Evolutionary conservation across 2,888 invertebrate genomes (phyloP), one percentile per base, ranked within the genome.

Genomic region (Leptura quadrifasciata): DNA sequence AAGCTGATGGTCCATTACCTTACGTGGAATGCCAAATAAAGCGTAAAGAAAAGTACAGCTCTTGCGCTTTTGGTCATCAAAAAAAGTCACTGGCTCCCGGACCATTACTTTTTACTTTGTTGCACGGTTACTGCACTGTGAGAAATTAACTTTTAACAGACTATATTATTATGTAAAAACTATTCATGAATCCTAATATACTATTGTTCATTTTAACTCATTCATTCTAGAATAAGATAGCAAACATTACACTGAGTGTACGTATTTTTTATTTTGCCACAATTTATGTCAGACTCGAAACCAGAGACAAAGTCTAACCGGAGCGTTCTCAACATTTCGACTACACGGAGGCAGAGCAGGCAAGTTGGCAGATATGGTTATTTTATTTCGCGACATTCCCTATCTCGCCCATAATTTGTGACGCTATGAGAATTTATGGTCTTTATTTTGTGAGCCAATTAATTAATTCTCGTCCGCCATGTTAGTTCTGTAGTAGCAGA

Each of bases 361-460:
- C 76, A 54, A 70, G 76, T 76, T 85, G 85, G 80, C 87, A 88
- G 89, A 89, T 89, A 89, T 89, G 88, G 88, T 89, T 89, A 88
- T 89, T 89, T 89, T 88, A 88, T 89, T 88, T 89, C 88, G 86
- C 87, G 89, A 89, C 88, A 87, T 88, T 88, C 88, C 88, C 88
- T 88, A 89, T 89, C 89, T 88, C 87, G 88, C 83, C 88, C 88
- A 89, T 89, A 89, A 89, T 89, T 89, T 88, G 89, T 89, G 89
- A 89, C 88, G 89, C 89, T 88, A 87, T 87, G 88, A 86, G 88
- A 89, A 89, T 89, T 89, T 89, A 89, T 89, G 87, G 89, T 89
- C 89, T 89, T 89, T 89, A 89, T 89, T 89, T 89, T 88, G 89
- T 87, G 88, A 89, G 89, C 89, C 89, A 89, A 89, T 89, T 89